phyloP scores from a whole-genome alignment of 2,113 vertebrate genomes.

The Pomatorhinus ruficollis region DNA sequence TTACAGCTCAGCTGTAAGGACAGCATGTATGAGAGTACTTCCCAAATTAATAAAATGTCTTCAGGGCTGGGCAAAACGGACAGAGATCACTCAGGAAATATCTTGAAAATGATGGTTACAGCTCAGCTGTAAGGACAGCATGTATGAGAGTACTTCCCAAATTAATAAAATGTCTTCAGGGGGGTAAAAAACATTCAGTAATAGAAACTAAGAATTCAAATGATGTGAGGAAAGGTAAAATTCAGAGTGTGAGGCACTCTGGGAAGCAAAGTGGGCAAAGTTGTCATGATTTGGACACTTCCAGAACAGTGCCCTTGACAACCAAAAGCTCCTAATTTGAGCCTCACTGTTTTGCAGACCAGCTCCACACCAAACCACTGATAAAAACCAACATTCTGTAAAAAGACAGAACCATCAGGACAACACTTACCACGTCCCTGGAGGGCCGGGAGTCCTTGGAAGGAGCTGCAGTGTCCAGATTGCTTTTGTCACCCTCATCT shows the following conservation, averaged over 20 bases:
- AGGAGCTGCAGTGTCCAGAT: neutral
- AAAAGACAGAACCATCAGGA: neutral
- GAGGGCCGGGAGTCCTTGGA: neutral
- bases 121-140: neutral
- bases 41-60: neutral
- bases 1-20: neutral
- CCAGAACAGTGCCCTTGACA: neutral
- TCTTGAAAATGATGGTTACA: neutral
- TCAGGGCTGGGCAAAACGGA: neutral
- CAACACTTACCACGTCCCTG: neutral
- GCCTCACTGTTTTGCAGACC: neutral
- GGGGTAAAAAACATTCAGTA: neutral
- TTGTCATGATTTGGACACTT: neutral
- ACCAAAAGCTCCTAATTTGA: neutral
- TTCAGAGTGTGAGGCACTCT: neutral
- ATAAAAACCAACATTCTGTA: neutral
- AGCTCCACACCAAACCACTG: neutral
- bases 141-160: rapidly evolving
- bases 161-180: neutral
- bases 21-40: rapidly evolving
- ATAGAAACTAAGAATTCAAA: neutral
- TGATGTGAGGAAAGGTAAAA: neutral
- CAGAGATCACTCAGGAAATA: neutral
- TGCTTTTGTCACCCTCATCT: neutral
- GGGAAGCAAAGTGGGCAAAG: neutral